These are phyloP conservation scores for Parambassis ranga DNA, from an alignment of 2,797 vertebrate species.

Conservation along the genomic window DNA sequence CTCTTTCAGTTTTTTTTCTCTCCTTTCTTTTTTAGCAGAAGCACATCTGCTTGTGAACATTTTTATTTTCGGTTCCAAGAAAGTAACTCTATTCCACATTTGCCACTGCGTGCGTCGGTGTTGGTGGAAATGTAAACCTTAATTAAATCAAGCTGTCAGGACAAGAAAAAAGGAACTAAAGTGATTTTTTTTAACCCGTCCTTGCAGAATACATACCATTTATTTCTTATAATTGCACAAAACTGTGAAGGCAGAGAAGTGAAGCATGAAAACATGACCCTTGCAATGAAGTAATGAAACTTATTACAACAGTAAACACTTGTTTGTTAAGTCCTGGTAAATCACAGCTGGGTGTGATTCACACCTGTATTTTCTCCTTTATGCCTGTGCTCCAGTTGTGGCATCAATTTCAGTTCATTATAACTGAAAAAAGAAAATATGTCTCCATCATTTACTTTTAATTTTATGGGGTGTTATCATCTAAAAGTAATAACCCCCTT, in stretches of 20 bases:
- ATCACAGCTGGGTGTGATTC: background rate
- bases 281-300: too few species aligned
- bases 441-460: slow-evolving; percentile 18
- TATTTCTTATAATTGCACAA: background rate
- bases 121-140: background rate
- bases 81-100: background rate
- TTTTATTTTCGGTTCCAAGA: background rate
- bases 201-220: background rate
- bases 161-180: background rate
- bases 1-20: background rate
- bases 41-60: background rate
- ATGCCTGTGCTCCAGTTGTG: too few species aligned
- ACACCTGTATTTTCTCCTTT: background rate
- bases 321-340: background rate
- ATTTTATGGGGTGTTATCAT: slow-evolving; percentile 6
- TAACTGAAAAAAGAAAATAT: background rate
- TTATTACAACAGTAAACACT: background rate
- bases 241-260: background rate
- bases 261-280: background rate
- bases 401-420: background rate
- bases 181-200: background rate
- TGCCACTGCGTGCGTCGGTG: background rate
- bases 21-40: background rate
- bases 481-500: slow-evolving; percentile 14
- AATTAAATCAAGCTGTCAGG: background rate